Evolutionary conservation across 2,888 invertebrate species (phyloP).

Genomic region (Chrysolina haemoptera): DNA sequence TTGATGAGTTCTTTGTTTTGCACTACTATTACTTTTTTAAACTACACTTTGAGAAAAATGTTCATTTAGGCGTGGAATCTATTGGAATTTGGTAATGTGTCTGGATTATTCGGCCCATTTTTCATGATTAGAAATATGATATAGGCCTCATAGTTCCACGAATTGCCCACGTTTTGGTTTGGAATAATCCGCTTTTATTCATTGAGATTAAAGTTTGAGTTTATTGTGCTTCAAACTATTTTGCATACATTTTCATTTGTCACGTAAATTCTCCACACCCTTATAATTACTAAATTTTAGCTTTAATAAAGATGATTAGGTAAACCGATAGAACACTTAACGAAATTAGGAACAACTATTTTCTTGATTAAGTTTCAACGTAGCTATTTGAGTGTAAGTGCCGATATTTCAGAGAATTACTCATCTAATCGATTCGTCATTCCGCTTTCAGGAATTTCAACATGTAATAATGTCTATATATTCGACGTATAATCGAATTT

Average conservation of each 20-base stretch:
- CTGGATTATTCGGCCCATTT: too few species aligned
- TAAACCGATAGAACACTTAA: conserved; percentile 12
- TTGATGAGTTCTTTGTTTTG: too few species aligned
- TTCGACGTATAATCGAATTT: background rate
- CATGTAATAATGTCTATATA: background rate
- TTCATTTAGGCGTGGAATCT: too few species aligned
- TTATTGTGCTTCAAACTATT: background rate
- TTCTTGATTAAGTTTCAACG: conserved; percentile 12
- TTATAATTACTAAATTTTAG: background rate
- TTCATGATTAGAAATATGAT: too few species aligned
- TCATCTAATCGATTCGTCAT: background rate
- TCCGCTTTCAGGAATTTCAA: background rate
- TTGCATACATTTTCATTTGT: background rate
- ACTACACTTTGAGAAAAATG: too few species aligned
- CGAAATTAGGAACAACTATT: conserved; percentile 11
- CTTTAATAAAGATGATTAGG: background rate
- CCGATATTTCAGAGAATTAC: conserved; percentile 10
- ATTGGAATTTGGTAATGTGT: too few species aligned
- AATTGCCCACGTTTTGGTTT: too few species aligned
- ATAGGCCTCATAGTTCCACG: too few species aligned
- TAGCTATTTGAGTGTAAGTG: conserved; percentile 10
- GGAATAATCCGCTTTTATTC: too few species aligned
- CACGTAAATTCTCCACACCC: background rate
- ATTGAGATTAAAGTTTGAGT: too few species aligned
- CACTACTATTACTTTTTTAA: too few species aligned